These are phyloP conservation scores for Malurus cyaneus DNA, from an alignment of 2,113 vertebrate species.

Conservation along the genomic window DNA sequence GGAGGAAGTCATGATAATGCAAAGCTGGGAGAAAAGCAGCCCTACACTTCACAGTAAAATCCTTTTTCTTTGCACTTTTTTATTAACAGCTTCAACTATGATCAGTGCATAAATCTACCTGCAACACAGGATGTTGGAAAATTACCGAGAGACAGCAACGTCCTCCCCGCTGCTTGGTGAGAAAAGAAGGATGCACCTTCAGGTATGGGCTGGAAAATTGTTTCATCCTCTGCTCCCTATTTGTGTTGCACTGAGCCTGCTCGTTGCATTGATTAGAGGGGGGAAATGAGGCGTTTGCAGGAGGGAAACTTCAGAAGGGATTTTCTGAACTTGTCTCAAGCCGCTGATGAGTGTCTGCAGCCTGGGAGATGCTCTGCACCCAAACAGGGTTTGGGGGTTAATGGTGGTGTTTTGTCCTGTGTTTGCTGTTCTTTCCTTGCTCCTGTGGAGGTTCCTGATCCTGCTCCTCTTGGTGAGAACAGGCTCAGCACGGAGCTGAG, in stretches of 20 bases:
- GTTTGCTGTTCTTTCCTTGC: neutral
- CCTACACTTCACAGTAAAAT: slow-evolving; percentile 11
- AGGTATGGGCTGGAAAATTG: slow-evolving; percentile 13
- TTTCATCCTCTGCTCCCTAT: neutral
- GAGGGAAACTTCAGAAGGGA: neutral
- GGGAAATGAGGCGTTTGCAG: neutral
- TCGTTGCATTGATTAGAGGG: neutral
- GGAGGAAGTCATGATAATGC: neutral
- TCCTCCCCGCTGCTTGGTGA: neutral
- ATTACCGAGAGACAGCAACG: neutral
- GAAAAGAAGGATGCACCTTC: slow-evolving; percentile 26
- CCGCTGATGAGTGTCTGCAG: neutral
- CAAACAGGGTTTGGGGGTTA: neutral
- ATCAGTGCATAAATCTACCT: slow-evolving; percentile 39
- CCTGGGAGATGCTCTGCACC: neutral
- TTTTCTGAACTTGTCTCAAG: neutral
- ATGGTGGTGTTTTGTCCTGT: rapidly evolving
- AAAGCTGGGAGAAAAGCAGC: slow-evolving; percentile 18
- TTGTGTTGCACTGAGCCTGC: neutral
- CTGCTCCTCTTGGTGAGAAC: rapidly evolving
- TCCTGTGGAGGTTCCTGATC: neutral
- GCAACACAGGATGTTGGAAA: slow-evolving; percentile 50
- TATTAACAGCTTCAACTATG: slow-evolving; percentile 42
- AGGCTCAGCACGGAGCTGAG: rapidly evolving
- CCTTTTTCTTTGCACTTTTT: slow-evolving; percentile 6